Evolutionary conservation across 2,888 invertebrate species (phyloP).

Genomic region (Tetranychus piercei): DNA sequence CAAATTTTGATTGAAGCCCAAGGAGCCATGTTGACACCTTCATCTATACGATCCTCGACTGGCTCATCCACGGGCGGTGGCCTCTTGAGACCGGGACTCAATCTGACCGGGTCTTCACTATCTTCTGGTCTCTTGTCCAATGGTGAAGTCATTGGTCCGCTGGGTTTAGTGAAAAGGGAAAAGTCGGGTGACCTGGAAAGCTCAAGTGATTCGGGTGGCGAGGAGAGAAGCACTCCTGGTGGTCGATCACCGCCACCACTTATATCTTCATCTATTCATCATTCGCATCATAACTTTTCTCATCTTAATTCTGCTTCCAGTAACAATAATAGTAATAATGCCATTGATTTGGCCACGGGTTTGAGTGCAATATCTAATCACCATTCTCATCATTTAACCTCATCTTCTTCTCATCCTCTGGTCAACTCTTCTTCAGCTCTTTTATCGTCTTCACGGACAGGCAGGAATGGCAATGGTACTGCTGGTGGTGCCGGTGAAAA

Average conservation of each 20-base stretch:
- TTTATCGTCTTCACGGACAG: not conserved
- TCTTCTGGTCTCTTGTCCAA: not conserved
- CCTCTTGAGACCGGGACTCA: not conserved
- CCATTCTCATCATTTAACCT: not conserved
- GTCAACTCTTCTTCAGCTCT: not conserved
- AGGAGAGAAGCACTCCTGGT: not conserved
- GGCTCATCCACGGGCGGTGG: not conserved
- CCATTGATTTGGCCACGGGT: not conserved
- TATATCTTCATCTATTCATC: not conserved
- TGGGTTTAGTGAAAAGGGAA: not conserved
- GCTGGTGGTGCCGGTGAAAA: not conserved
- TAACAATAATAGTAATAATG: not conserved
- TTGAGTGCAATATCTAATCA: not conserved
- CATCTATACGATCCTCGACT: conserved; percentile 22
- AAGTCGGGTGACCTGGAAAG: not conserved
- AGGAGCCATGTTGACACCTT: conserved; percentile 50
- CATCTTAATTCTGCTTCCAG: not conserved
- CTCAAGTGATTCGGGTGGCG: too few relatives aligned
- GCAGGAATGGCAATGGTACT: not conserved
- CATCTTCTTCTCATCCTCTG: not conserved
- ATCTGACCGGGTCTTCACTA: not conserved
- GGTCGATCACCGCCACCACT: not conserved
- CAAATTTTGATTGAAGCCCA: conserved; percentile 84
- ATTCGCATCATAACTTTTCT: not conserved
- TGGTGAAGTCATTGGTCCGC: not conserved